Conservation (phyloP, 2,888 invertebrate genomes). For the Meteorus cinctellus region DNA sequence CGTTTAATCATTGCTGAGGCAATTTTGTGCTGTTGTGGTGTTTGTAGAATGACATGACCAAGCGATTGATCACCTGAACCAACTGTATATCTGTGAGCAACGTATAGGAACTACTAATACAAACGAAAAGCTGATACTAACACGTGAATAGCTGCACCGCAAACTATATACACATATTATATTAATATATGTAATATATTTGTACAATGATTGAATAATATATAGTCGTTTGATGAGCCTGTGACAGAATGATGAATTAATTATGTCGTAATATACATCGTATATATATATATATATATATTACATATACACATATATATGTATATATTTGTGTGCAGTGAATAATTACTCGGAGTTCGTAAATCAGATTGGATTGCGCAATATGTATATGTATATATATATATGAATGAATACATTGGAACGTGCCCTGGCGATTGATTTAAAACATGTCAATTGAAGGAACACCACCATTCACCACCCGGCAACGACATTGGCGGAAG, state of each 20-base stretch:
- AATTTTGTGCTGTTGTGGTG: neutral
- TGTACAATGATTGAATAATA: slow-evolving; percentile 6
- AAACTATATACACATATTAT: neutral
- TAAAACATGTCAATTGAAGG: slow-evolving; percentile 61
- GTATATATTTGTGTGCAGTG: neutral
- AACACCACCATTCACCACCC: slow-evolving; percentile 25
- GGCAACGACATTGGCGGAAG: slow-evolving; percentile 27
- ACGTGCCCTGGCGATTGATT: slow-evolving; percentile 58
- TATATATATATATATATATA: neutral
- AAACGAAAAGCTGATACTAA: slow-evolving; percentile 8
- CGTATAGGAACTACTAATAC: neutral
- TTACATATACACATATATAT: neutral
- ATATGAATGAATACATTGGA: neutral
- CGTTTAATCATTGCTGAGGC: slow-evolving; percentile 18
- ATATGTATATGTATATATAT: neutral
- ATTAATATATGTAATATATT: neutral
- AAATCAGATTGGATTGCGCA: slow-evolving; percentile 17
- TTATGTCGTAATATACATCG: neutral
- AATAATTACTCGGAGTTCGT: slow-evolving; percentile 24
- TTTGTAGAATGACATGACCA: neutral
- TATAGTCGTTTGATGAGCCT: neutral
- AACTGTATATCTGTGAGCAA: neutral
- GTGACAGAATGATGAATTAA: slow-evolving; percentile 1
- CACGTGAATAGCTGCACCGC: neutral
- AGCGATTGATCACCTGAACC: neutral